Conservation (phyloP, 2,797 vertebrate species). For the Anniella stebbinsi region DNA sequence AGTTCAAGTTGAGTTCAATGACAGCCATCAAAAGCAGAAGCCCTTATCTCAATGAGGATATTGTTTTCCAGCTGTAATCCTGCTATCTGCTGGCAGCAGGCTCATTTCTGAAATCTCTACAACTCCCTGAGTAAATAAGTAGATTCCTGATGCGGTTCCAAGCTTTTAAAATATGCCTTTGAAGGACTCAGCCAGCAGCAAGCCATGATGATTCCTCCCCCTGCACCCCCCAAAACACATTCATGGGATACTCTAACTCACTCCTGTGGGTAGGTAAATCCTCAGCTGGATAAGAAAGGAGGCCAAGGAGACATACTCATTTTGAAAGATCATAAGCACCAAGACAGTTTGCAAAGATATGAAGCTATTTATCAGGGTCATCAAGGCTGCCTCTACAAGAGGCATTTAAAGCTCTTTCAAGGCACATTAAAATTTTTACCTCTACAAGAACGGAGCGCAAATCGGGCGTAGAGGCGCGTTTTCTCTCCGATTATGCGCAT, state of each 20-base stretch:
- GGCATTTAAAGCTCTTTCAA: no score
- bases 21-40: constrained; percentile 61
- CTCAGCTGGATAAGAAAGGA: constrained; percentile 34
- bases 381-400: no score
- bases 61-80: constrained; percentile 71
- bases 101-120: constrained; percentile 70
- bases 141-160: constrained; percentile 79
- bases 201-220: constrained; percentile 53
- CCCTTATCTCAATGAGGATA: constrained; percentile 74
- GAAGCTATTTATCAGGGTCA: background rate
- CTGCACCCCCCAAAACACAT: background rate
- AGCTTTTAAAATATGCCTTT: constrained; percentile 71
- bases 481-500: no score
- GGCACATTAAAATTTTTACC: no score
- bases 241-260: constrained; percentile 24
- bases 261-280: constrained; percentile 23
- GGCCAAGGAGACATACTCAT: background rate
- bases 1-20: constrained; percentile 71
- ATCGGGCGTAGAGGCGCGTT: no score
- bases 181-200: constrained; percentile 64
- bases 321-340: background rate
- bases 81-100: constrained; percentile 73
- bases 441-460: no score
- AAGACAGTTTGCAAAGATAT: background rate
- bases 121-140: constrained; percentile 75